A percentile compares a stretch with the other conserved stretches of the same genome.
Conservation (phyloP, 1,140 invertebrate species). For the Bombyx mandarina region DNA sequence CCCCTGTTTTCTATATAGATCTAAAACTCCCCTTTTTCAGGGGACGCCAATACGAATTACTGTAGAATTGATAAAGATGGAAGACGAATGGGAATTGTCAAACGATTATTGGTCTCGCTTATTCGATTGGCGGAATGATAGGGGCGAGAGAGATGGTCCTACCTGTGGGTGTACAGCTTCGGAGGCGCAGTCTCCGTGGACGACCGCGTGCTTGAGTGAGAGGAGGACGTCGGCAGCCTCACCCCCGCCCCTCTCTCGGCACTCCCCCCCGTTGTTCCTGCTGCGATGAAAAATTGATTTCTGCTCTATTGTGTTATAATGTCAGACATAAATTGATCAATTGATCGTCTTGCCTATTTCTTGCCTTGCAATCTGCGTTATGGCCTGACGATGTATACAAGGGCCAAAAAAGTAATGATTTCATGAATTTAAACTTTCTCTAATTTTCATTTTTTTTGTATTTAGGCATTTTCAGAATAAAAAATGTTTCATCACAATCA, state of each 20-base stretch:
- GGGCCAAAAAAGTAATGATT: too few relatives aligned
- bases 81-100: slow-evolving; percentile 1
- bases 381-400: too few relatives aligned
- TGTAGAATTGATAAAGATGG: neutral
- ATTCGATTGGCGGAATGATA: too few relatives aligned
- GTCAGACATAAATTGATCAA: neutral
- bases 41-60: slow-evolving; percentile 4
- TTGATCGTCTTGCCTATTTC: too few relatives aligned
- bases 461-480: too few relatives aligned
- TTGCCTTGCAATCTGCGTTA: too few relatives aligned
- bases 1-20: slow-evolving; percentile 13
- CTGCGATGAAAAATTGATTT: slow-evolving; percentile 15
- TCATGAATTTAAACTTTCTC: too few relatives aligned
- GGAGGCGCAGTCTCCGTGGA: slow-evolving; percentile 77
- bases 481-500: too few relatives aligned
- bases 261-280: slow-evolving; percentile 52
- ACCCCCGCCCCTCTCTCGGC: slow-evolving; percentile 52
- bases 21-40: slow-evolving; percentile 8
- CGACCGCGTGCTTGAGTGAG: slow-evolving; percentile 89
- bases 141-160: slow-evolving; percentile 32
- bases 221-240: slow-evolving; percentile 87
- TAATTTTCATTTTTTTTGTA: too few relatives aligned
- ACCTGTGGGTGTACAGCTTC: slow-evolving; percentile 60
- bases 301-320: neutral
- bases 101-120: slow-evolving; percentile 19